Conservation (phyloP, 2,888 invertebrate genomes). For the Lasius fuliginosus region DNA sequence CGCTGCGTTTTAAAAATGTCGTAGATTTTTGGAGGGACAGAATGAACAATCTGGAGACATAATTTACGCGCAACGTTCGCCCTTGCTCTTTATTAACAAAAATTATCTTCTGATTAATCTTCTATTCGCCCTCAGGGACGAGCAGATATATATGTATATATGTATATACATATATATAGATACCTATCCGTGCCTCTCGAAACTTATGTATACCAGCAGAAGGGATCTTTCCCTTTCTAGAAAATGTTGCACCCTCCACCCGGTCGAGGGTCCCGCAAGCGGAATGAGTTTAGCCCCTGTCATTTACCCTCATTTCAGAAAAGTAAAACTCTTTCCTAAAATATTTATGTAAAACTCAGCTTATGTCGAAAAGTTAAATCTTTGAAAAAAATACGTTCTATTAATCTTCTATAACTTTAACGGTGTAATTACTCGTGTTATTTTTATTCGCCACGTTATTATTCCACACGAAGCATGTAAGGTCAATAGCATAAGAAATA, state of each 20-base stretch:
- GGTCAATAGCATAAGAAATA: not conserved
- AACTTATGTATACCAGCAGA: conserved; percentile 60
- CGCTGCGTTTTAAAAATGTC: not conserved
- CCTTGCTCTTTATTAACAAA: conserved; percentile 74
- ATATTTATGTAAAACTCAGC: conserved; percentile 49
- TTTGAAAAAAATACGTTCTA: not conserved
- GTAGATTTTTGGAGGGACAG: not conserved
- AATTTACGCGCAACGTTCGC: conserved; percentile 69
- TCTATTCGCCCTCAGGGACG: conserved; percentile 47
- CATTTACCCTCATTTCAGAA: conserved; percentile 40
- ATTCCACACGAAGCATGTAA: not conserved
- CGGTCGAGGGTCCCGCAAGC: conserved; percentile 36
- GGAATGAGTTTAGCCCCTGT: conserved; percentile 56
- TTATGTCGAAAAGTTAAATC: conserved; percentile 30
- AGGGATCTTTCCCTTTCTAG: conserved; percentile 62
- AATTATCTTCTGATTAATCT: conserved; percentile 81
- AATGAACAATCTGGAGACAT: conserved; percentile 47
- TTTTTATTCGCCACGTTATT: not conserved
- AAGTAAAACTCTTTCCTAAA: conserved; percentile 47
- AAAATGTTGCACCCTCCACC: conserved; percentile 54
- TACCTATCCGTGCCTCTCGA: conserved; percentile 51
- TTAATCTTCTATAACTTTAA: not conserved
- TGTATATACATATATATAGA: conserved; percentile 26
- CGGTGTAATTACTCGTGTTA: not conserved
- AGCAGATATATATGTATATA: not conserved